Percentiles rank a stretch among this genome's conserved stretches.
Conservation (phyloP, 92 coral and sea anemone species). For the Siderastrea radians region DNA sequence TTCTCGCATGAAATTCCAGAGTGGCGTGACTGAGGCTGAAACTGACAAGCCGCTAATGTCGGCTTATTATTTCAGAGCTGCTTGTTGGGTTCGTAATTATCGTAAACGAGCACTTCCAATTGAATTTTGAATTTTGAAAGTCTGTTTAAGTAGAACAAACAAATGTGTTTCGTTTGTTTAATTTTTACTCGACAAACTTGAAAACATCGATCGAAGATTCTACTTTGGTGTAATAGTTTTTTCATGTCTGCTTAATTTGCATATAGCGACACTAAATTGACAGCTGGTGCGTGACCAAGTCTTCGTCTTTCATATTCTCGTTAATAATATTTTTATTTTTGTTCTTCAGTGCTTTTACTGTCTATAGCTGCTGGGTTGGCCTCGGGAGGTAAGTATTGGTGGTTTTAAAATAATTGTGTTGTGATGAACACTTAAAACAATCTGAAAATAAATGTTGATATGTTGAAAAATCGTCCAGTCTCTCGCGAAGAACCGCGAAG, state of each 20-base stretch:
- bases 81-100: not conserved
- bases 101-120: not conserved
- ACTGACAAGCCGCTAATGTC: not conserved
- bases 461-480: no score
- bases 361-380: not conserved
- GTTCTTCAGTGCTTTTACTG: conserved; percentile 13
- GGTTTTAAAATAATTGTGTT: not conserved
- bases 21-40: conserved; percentile 14
- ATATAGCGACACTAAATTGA: not conserved
- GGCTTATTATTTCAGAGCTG: no score
- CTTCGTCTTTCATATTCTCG: not conserved
- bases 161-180: no score
- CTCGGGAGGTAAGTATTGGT: conserved; percentile 24
- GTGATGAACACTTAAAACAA: no score
- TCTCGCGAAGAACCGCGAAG: no score
- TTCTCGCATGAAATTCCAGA: not conserved
- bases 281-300: not conserved
- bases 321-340: not conserved
- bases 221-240: no score
- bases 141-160: no score
- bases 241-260: not conserved
- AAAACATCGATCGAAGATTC: not conserved
- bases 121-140: no score
- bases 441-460: no score
- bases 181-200: no score